phyloP scores from a whole-genome alignment of 2,888 invertebrate genomes.

The Diarsia brunnea region DNA sequence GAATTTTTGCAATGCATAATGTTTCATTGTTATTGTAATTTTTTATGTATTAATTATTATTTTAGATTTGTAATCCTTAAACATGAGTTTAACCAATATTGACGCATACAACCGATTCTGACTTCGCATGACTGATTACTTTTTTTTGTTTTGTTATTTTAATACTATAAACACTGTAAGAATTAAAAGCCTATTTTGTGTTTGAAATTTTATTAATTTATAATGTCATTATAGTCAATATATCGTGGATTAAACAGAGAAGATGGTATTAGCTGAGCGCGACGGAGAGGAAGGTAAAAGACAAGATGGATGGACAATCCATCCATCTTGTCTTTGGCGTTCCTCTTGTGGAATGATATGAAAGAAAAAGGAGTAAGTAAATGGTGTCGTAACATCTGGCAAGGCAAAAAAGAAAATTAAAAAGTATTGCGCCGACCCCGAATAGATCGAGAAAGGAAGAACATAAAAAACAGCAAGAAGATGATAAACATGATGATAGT shows the following conservation, averaged over 20 bases:
- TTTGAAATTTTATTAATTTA: not conserved
- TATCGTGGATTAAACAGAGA: not conserved
- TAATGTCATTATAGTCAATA: not conserved
- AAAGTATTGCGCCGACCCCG: not conserved
- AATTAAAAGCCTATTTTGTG: no score
- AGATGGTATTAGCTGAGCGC: not conserved
- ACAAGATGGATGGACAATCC: not conserved
- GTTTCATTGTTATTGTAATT: no score
- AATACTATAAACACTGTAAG: no score
- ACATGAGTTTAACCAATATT: no score
- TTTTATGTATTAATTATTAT: no score
- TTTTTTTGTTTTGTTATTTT: no score
- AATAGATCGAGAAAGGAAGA: not conserved
- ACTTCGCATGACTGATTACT: no score
- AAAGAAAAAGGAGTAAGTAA: not conserved
- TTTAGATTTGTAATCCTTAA: no score
- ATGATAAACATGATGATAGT: not conserved
- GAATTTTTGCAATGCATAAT: not conserved
- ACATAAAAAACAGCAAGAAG: no score
- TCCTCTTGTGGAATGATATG: not conserved
- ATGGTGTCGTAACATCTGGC: not conserved
- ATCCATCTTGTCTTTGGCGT: no score
- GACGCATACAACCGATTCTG: no score
- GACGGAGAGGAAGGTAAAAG: not conserved
- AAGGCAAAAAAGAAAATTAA: not conserved